phyloP scores from a whole-genome alignment of 2,888 invertebrate species.

The Platycnemis pennipes region DNA sequence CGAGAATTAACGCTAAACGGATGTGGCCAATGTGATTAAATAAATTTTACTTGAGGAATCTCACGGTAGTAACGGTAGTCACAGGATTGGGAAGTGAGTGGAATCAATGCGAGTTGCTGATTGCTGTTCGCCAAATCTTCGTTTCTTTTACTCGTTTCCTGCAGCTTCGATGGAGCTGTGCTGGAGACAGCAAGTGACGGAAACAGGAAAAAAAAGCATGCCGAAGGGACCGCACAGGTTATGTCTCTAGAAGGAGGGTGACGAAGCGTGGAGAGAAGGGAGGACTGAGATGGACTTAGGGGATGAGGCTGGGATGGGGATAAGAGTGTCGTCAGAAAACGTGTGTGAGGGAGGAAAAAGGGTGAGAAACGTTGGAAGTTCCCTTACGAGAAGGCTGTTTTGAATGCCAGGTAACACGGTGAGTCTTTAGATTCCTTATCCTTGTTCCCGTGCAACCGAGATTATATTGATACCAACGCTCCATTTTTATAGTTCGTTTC shows the following conservation, averaged over 20 bases:
- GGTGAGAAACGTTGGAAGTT: neutral
- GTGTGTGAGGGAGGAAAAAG: neutral
- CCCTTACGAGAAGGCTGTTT: neutral
- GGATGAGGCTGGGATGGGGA: neutral
- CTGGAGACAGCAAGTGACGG: neutral
- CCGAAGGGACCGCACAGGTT: neutral
- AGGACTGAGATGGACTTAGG: neutral
- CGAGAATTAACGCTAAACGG: too few relatives aligned
- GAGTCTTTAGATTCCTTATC: conserved; percentile 27
- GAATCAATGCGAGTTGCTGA: conserved; percentile 43
- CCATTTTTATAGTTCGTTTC: neutral
- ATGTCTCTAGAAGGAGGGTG: neutral
- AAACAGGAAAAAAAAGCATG: neutral
- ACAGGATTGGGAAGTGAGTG: neutral
- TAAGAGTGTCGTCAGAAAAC: neutral
- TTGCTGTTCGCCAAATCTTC: conserved; percentile 12
- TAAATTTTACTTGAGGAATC: too few relatives aligned
- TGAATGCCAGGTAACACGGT: neutral
- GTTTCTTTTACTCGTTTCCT: too few relatives aligned
- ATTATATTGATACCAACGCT: neutral
- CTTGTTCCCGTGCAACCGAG: neutral
- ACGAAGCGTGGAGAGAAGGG: neutral
- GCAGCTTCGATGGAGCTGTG: too few relatives aligned
- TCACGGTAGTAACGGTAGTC: too few relatives aligned
- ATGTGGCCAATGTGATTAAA: too few relatives aligned